A percentile compares a stretch with the other conserved stretches of the same genome.
phyloP scores from a whole-genome alignment of 2,888 invertebrate genomes.

The Keiferia lycopersicella region DNA sequence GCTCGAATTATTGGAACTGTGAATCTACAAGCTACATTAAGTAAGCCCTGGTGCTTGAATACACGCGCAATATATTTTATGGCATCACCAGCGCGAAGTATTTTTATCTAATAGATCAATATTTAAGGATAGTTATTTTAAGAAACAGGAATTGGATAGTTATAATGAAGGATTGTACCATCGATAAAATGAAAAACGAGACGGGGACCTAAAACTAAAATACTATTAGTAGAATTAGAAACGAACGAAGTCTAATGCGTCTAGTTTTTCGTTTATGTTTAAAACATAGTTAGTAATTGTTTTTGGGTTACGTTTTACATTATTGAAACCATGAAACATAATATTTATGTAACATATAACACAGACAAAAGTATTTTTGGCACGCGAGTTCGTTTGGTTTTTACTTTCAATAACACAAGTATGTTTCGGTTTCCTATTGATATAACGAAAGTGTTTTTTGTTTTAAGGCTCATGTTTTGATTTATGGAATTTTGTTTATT shows the following conservation, averaged over 20 bases:
- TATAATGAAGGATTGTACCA: too few relatives aligned
- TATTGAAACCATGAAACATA: slow-evolving; percentile 33
- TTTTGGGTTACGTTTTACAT: slow-evolving; percentile 39
- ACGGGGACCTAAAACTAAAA: too few relatives aligned
- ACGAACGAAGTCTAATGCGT: not conserved
- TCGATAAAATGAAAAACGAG: too few relatives aligned
- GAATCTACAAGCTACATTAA: too few relatives aligned
- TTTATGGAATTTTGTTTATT: not conserved
- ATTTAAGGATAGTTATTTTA: too few relatives aligned
- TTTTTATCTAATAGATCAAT: too few relatives aligned
- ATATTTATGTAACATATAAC: slow-evolving; percentile 30
- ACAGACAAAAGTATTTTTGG: slow-evolving; percentile 38
- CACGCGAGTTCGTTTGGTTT: slow-evolving; percentile 35
- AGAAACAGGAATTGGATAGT: too few relatives aligned
- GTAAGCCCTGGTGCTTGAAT: too few relatives aligned
- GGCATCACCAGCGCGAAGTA: too few relatives aligned
- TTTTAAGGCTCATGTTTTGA: not conserved
- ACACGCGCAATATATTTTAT: too few relatives aligned
- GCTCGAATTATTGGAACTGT: too few relatives aligned
- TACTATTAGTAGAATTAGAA: not conserved
- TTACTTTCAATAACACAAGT: slow-evolving; percentile 32
- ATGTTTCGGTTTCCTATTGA: slow-evolving; percentile 16
- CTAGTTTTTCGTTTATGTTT: not conserved
- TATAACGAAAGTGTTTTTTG: not conserved
- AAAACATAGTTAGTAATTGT: slow-evolving; percentile 29